A percentile compares a stretch with the other conserved stretches of the same genome.
These are phyloP conservation scores for Orthonyx spaldingii DNA, from an alignment of 2,113 vertebrate species.

Conservation along the genomic window DNA sequence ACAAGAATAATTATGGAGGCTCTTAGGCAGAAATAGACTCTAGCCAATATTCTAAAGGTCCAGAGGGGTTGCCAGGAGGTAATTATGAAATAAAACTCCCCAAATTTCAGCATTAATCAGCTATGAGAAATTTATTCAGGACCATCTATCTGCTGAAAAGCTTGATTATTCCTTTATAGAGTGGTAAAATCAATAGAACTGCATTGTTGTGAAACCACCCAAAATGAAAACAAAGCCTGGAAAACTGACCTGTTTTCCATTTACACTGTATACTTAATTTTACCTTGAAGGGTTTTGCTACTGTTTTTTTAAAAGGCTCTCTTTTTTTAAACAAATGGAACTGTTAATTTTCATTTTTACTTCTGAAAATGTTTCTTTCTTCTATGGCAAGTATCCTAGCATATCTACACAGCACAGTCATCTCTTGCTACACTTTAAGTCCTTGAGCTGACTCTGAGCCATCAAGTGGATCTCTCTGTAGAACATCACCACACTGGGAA, in stretches of 20 bases:
- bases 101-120: not conserved
- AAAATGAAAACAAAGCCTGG: not conserved
- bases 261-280: not conserved
- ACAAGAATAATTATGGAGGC: not conserved
- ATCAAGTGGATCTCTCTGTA: not conserved
- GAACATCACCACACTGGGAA: not conserved
- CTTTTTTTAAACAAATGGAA: not conserved
- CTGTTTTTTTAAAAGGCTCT: not conserved
- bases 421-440: not conserved
- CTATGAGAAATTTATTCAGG: not conserved
- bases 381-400: not conserved
- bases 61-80: not conserved
- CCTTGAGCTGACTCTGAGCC: not conserved
- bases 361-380: not conserved
- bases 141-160: not conserved
- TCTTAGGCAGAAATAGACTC: not conserved
- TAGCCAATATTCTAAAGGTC: not conserved
- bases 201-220: not conserved
- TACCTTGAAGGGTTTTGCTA: not conserved
- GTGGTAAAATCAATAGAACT: not conserved
- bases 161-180: not conserved
- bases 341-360: not conserved
- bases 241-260: not conserved
- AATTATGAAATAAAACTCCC: not conserved
- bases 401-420: not conserved